A percentile compares a stretch with the other conserved stretches of the same genome.
Evolutionary conservation across 1,140 invertebrate species (phyloP).

Genomic region (Glossosoma conforme): DNA sequence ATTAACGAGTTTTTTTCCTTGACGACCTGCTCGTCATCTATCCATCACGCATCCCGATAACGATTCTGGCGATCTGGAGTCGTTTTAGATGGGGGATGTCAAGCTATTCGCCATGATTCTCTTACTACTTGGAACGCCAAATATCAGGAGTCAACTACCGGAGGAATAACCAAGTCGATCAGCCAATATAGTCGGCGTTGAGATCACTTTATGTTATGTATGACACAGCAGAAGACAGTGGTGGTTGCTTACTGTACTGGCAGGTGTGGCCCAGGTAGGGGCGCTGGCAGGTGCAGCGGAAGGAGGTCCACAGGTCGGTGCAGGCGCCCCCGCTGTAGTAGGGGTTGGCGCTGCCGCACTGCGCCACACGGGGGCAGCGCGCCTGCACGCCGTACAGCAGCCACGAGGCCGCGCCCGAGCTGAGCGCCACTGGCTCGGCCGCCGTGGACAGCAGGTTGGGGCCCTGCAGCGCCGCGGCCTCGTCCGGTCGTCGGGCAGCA

Average conservation of each 20-base stretch:
- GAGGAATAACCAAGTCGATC: no score
- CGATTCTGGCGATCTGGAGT: no score
- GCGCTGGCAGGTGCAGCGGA: constrained; percentile 77
- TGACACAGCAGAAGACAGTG: no score
- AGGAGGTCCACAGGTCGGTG: constrained; percentile 84
- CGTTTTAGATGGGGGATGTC: no score
- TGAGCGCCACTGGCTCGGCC: constrained; percentile 9
- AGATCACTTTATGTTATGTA: no score
- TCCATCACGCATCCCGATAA: no score
- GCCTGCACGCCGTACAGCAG: constrained; percentile 46
- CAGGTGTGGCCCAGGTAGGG: constrained; percentile 84
- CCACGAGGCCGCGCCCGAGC: constrained; percentile 19
- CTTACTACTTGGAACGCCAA: no score
- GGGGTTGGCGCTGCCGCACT: constrained; percentile 77
- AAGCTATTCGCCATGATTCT: no score
- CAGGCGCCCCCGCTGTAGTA: constrained; percentile 83
- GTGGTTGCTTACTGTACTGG: constrained; percentile 66
- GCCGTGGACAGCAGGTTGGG: not conserved
- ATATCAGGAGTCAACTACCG: no score
- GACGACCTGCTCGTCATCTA: no score
- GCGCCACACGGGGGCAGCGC: constrained; percentile 70
- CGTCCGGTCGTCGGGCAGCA: constrained; percentile 33
- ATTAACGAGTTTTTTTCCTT: no score
- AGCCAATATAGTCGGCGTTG: no score
- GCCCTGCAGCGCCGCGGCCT: constrained; percentile 2